Conservation (phyloP, 64 coral and sea anemone species). For the Orbicella faveolata region DNA sequence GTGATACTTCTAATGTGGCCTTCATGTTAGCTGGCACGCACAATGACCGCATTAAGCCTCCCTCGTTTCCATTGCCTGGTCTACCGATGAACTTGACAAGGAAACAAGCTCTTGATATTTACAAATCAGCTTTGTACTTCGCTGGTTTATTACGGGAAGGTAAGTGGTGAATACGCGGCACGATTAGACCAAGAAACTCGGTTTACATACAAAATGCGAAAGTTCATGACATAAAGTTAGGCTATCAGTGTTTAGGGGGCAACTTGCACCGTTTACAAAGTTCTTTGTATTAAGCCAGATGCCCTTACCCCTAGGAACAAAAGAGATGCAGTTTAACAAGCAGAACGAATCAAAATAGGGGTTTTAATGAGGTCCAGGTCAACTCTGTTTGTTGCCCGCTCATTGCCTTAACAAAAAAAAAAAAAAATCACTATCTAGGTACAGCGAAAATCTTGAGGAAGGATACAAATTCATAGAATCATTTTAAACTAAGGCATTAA, state of each 20-base stretch:
- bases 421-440: no score
- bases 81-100: conserved; percentile 27
- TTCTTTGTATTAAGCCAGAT: no score
- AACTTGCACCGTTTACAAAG: no score
- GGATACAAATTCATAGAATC: background rate
- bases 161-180: background rate
- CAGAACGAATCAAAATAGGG: no score
- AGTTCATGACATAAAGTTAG: no score
- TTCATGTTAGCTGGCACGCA: conserved; percentile 47
- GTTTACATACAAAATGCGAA: no score
- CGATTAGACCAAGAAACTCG: background rate
- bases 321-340: no score
- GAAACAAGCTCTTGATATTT: conserved; percentile 34
- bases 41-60: background rate
- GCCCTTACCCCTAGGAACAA: no score
- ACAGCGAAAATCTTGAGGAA: background rate
- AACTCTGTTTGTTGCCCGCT: no score
- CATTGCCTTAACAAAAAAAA: no score
- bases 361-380: no score
- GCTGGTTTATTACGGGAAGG: conserved; percentile 17
- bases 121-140: conserved; percentile 49
- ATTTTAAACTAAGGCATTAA: background rate
- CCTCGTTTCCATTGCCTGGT: conserved; percentile 10
- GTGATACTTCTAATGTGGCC: conserved; percentile 8
- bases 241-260: no score